phyloP scores from a whole-genome alignment of 2,888 invertebrate species.

The Pseudanteris insignis region DNA sequence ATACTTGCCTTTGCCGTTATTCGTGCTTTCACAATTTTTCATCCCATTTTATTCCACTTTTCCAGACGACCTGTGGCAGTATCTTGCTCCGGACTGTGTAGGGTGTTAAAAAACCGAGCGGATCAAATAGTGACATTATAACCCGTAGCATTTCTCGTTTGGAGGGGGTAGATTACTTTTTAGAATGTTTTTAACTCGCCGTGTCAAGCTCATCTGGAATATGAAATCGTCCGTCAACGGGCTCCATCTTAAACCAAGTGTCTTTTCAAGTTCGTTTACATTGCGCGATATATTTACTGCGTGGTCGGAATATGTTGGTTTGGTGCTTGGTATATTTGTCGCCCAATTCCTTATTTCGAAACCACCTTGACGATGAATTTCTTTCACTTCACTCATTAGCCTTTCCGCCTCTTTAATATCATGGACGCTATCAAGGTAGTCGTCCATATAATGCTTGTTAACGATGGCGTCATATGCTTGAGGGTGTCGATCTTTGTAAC shows the following conservation, averaged over 20 bases:
- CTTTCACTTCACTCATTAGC: background rate
- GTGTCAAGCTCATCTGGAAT: background rate
- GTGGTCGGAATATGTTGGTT: too few species aligned
- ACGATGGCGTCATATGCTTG: background rate
- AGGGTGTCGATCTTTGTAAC: background rate
- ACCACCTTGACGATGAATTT: background rate
- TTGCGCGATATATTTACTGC: background rate
- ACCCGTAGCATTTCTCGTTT: background rate
- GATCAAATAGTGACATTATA: slow-evolving; percentile 4
- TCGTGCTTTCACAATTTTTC: background rate
- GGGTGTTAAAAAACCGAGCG: background rate
- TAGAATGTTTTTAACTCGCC: too few species aligned
- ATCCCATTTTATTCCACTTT: slow-evolving; percentile 35
- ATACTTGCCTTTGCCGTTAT: too few species aligned
- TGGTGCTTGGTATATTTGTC: background rate
- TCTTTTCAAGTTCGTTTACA: background rate
- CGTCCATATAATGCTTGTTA: slow-evolving; percentile 51
- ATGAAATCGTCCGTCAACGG: background rate
- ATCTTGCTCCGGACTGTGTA: slow-evolving; percentile 36
- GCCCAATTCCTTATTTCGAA: background rate
- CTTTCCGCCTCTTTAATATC: background rate
- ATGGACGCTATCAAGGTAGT: slow-evolving; percentile 16
- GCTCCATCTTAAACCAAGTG: background rate
- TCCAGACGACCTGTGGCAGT: slow-evolving; percentile 45
- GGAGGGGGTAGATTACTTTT: background rate